Conservation (phyloP, 1,140 invertebrate genomes). For the Batillaria attramentaria region DNA sequence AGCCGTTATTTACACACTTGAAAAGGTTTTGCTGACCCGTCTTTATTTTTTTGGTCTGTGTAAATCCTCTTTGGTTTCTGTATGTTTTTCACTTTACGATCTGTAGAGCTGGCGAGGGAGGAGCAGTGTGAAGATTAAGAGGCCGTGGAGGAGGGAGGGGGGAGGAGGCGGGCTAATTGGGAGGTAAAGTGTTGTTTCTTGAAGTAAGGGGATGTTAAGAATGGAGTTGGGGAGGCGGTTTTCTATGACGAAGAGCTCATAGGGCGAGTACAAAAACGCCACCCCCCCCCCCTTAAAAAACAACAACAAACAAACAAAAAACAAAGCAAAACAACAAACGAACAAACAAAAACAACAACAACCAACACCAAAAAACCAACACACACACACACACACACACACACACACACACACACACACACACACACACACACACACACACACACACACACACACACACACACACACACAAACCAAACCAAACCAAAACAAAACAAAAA, state of each 20-base stretch:
- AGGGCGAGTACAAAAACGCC: neutral
- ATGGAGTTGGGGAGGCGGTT: neutral
- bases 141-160: neutral
- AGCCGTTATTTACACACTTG: neutral
- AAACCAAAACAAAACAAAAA: no score
- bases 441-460: neutral
- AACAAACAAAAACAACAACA: neutral
- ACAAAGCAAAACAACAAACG: neutral
- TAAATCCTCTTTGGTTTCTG: neutral
- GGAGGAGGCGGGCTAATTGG: neutral
- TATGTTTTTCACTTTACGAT: neutral
- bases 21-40: neutral
- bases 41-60: neutral
- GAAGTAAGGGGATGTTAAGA: neutral
- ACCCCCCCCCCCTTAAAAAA: neutral
- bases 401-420: neutral
- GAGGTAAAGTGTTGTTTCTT: neutral
- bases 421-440: neutral
- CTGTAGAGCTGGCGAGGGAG: no score
- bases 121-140: neutral
- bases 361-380: neutral
- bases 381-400: neutral
- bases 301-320: neutral
- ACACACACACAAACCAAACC: neutral
- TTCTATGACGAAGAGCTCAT: neutral